Percentiles rank a stretch among this genome's conserved stretches.
These are phyloP conservation scores for Chelonus insularis DNA, from an alignment of 1,140 invertebrate genomes.

Conservation along the genomic window DNA sequence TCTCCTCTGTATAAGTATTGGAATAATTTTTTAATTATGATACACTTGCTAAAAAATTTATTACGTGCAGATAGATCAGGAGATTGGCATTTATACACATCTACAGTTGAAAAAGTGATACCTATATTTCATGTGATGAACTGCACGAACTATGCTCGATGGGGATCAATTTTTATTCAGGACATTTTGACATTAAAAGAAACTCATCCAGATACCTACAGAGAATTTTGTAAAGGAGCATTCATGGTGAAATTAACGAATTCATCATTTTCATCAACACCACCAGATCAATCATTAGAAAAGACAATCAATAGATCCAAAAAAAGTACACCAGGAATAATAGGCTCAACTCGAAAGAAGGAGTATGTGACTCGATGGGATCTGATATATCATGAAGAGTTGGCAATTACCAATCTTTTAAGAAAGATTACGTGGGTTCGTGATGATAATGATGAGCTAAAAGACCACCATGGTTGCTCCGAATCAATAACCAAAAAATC, in stretches of 20 bases:
- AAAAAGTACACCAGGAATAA: conserved; percentile 18
- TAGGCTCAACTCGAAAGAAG: conserved; percentile 18
- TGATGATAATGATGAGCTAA: conserved; percentile 22
- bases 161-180: conserved; percentile 21
- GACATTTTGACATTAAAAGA: conserved; percentile 10
- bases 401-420: conserved; percentile 8
- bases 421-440: not conserved
- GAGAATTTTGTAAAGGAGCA: conserved; percentile 9
- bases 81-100: conserved; percentile 25
- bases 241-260: conserved; percentile 11
- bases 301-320: conserved; percentile 19
- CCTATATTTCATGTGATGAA: conserved; percentile 28
- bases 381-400: conserved; percentile 2
- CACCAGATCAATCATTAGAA: conserved; percentile 20
- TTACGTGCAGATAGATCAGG: conserved; percentile 25
- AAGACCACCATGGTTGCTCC: not conserved
- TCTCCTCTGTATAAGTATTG: conserved; percentile 3
- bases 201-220: conserved; percentile 6
- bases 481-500: not conserved
- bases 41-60: conserved; percentile 4
- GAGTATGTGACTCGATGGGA: conserved; percentile 21
- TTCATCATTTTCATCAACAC: conserved; percentile 12
- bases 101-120: conserved; percentile 15
- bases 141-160: conserved; percentile 25
- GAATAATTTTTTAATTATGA: conserved; percentile 15